These are phyloP conservation scores for Erebia palarica DNA, from an alignment of 2,888 invertebrate genomes.

Conservation along the genomic window DNA sequence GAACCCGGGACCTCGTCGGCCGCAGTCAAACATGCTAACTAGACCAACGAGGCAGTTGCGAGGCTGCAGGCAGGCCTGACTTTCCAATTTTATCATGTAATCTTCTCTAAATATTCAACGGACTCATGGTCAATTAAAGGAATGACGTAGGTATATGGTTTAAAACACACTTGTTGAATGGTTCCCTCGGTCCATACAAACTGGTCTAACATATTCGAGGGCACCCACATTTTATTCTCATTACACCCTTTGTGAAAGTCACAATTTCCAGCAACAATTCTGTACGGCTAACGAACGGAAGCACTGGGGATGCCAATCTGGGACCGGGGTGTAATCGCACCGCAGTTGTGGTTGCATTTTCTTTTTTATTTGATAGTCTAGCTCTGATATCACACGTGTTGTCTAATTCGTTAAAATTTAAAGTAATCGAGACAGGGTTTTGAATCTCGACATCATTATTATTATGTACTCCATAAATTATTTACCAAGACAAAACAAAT, in stretches of 20 bases:
- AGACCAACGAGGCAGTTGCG: too few relatives aligned
- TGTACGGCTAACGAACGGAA: conserved; percentile 76
- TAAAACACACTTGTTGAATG: conserved; percentile 15
- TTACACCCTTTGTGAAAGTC: conserved; percentile 22
- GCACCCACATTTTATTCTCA: conserved; percentile 16
- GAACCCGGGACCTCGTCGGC: too few relatives aligned
- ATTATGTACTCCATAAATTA: too few relatives aligned
- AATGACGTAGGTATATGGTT: neutral
- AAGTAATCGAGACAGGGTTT: too few relatives aligned
- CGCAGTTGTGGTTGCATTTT: conserved; percentile 69
- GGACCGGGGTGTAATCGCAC: conserved; percentile 68
- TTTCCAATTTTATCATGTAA: neutral
- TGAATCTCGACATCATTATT: too few relatives aligned
- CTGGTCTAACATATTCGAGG: neutral
- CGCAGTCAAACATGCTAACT: too few relatives aligned
- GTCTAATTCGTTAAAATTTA: neutral
- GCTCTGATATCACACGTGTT: neutral
- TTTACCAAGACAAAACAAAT: too few relatives aligned
- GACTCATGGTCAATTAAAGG: neutral
- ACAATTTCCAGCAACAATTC: conserved; percentile 78
- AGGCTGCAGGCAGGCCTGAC: neutral
- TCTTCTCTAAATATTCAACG: neutral
- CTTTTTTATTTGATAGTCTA: conserved; percentile 61
- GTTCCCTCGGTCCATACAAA: conserved; percentile 4
- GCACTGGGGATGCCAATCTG: conserved; percentile 76